Base-by-base conservation (phyloP, 2,888 invertebrate species). In the Xestobium rufovillosum region DNA sequence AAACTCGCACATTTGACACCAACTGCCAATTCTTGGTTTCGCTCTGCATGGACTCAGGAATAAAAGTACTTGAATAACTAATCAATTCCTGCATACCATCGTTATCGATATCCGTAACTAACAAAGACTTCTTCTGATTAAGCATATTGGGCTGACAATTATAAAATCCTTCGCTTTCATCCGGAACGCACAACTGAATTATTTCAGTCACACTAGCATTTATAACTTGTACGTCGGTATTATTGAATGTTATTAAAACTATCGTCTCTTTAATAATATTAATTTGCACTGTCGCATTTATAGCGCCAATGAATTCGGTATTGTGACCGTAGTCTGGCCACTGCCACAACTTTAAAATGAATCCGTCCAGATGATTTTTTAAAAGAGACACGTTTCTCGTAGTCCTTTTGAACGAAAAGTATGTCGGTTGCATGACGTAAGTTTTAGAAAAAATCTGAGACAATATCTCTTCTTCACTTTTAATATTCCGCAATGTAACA, bases 261-360 rank as follows among this genome's bases (percentile, higher is more conserved):
- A 85, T 80, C 16, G 79, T 73, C 59, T 87, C 87, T 1, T 46
- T 51, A 1, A 59, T 47, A 46, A 47, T 45, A 35, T 52, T 57
- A 38, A 53, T 43, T 34, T 45, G 16, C 31, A 46, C 37, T 30
- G 43, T 25, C 10, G 32, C 11, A 27, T 31, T 32, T n/a, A 47
- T 29, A 10, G 42, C 26, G 27, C 36, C 37, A n/a, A n/a, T n/a
- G 30, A 38, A 10, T 12, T 41, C 10, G 1, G 38, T 26, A 28
- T 42, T 34, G 38, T 41, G 28, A 37, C 25, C 17, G 43, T 42
- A 41, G 27, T 69, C 70, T 44, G 72, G 73, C 83, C 83, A 87
- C 55, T 83, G 80, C 86, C 87, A 87, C 63, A 85, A 80, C 68
- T 87, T 87, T 49, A 87, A 65, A 11, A 83, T 80, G 63, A 85